Evolutionary conservation across 1,140 invertebrate species (phyloP).

Genomic region (Aphis craccivora): DNA sequence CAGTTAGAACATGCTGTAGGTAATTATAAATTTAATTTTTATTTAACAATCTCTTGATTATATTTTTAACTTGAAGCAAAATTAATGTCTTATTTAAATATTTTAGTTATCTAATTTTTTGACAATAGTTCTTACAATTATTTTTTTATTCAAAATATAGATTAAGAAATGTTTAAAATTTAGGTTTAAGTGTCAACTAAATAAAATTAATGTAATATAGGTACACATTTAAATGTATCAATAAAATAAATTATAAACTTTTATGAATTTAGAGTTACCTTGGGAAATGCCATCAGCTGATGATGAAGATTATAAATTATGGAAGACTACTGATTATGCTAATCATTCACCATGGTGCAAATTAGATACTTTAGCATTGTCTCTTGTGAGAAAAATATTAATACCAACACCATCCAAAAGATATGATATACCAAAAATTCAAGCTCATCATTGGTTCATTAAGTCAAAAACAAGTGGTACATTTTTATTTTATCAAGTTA

Average conservation of each 20-base stretch:
- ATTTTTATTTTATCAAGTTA: background rate
- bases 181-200: background rate
- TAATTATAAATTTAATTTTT: no score
- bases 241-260: background rate
- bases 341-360: constrained; percentile 82
- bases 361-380: constrained; percentile 77
- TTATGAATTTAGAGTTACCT: constrained; percentile 79
- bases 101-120: no score
- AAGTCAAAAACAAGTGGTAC: constrained; percentile 63
- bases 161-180: no score
- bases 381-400: constrained; percentile 78
- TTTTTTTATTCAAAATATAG: no score
- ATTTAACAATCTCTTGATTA: no score
- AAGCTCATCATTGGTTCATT: constrained; percentile 80
- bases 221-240: background rate
- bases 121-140: no score
- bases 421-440: constrained; percentile 74
- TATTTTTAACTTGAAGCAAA: no score
- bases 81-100: no score
- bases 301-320: constrained; percentile 78
- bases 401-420: constrained; percentile 71
- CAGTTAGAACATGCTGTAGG: no score
- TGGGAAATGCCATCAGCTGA: constrained; percentile 84
- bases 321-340: constrained; percentile 75
- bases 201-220: background rate